Percentiles rank a stretch among this genome's conserved stretches.
Conservation (phyloP, 2,113 vertebrate genomes). For the Phodopus roborovskii region DNA sequence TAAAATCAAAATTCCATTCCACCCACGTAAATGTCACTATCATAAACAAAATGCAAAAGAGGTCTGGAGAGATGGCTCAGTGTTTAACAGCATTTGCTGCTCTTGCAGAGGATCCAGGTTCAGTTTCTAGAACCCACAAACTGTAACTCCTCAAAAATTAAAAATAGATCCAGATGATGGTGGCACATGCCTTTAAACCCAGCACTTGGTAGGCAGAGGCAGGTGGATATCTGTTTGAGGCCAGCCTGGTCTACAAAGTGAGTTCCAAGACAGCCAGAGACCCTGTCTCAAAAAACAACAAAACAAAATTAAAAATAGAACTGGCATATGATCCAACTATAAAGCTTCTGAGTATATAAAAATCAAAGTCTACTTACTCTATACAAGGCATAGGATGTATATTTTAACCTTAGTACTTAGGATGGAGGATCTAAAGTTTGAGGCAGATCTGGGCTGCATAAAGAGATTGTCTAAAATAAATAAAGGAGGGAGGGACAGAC, state of each 20-base stretch:
- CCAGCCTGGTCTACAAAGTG: too few relatives aligned
- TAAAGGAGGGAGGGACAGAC: background rate
- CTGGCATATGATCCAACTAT: background rate
- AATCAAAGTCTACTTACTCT: background rate
- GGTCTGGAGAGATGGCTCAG: background rate
- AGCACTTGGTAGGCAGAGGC: too few relatives aligned
- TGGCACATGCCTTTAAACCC: too few relatives aligned
- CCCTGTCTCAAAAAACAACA: too few relatives aligned
- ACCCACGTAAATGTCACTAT: background rate
- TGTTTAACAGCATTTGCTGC: background rate
- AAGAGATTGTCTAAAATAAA: background rate
- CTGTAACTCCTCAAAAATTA: background rate
- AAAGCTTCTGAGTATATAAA: background rate
- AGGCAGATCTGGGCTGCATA: background rate
- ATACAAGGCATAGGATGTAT: background rate
- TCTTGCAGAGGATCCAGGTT: background rate
- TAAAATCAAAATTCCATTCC: background rate
- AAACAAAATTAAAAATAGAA: background rate
- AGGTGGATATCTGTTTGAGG: too few relatives aligned
- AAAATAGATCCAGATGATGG: background rate
- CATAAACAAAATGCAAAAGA: background rate
- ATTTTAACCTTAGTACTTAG: background rate
- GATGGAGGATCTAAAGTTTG: background rate
- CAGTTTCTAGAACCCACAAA: background rate
- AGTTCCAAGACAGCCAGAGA: too few relatives aligned